These are phyloP conservation scores for Saxidomus purpurata DNA, from an alignment of 1,140 invertebrate genomes.

Conservation along the genomic window DNA sequence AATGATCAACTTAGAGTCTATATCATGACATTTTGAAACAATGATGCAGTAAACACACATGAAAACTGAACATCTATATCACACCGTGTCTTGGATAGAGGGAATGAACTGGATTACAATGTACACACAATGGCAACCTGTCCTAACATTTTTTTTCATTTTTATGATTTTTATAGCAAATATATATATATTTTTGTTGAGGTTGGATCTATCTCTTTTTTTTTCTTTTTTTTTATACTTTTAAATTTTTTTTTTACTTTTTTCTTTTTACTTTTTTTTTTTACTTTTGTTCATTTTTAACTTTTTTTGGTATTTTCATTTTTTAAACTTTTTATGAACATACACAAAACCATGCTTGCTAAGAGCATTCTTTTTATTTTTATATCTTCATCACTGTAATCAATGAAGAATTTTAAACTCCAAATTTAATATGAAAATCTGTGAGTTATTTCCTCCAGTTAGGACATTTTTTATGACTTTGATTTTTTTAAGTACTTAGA, in stretches of 20 bases:
- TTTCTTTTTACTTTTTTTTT: constrained; percentile 55
- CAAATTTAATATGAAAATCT: no score
- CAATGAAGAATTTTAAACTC: no score
- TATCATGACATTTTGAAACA: neutral
- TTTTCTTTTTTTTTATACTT: constrained; percentile 49
- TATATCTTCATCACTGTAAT: no score
- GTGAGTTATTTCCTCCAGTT: no score
- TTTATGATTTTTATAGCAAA: constrained; percentile 37
- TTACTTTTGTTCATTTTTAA: constrained; percentile 33
- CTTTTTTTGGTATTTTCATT: constrained; percentile 47
- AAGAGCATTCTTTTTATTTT: constrained; percentile 49
- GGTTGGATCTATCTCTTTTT: constrained; percentile 1
- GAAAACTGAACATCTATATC: constrained; percentile 49
- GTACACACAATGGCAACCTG: constrained; percentile 8
- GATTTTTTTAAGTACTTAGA: no score
- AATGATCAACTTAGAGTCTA: constrained; percentile 7
- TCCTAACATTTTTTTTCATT: constrained; percentile 38
- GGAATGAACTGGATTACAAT: constrained; percentile 61
- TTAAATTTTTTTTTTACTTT: constrained; percentile 48
- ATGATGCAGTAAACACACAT: neutral
- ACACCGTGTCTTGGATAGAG: constrained; percentile 62
- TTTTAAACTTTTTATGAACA: constrained; percentile 12
- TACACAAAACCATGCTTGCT: neutral
- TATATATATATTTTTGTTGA: constrained; percentile 46
- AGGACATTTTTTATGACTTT: no score